phyloP scores from a whole-genome alignment of 2,797 vertebrate species.

The Poliocrania exsul region DNA sequence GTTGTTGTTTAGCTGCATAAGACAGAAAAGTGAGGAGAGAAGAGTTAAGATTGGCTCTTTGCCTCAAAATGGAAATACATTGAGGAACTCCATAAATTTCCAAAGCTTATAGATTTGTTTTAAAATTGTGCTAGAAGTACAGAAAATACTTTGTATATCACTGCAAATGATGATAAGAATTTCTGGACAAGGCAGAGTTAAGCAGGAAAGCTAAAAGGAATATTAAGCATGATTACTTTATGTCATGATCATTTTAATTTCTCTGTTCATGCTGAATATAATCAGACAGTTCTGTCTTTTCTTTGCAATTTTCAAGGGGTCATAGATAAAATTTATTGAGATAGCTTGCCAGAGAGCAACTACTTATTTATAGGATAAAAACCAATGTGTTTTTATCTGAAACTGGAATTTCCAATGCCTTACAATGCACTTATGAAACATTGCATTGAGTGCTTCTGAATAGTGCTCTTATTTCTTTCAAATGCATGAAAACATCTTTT shows the following conservation, averaged over 20 bases:
- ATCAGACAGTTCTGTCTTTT: neutral
- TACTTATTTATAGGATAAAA: constrained; percentile 4
- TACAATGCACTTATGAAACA: neutral
- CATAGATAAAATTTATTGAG: neutral
- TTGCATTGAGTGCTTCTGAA: neutral
- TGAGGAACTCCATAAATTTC: neutral
- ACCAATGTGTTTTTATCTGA: constrained; percentile 2
- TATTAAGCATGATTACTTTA: neutral
- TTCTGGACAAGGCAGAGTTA: neutral
- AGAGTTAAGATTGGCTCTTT: neutral
- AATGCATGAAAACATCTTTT: neutral
- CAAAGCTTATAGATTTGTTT: neutral
- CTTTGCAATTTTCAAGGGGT: neutral
- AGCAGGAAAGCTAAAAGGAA: neutral
- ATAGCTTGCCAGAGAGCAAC: constrained; percentile 1
- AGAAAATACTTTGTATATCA: neutral
- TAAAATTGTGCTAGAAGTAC: neutral
- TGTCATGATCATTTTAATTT: neutral
- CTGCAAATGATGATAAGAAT: neutral
- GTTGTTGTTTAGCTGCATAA: neutral
- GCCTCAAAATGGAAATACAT: neutral
- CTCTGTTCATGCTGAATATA: neutral
- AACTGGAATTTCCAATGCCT: neutral
- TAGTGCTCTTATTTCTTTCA: constrained; percentile 16
- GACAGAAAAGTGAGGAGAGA: neutral